Evolutionary conservation across 2,113 vertebrate species (phyloP).

Genomic region (Protomyctophum bolini): DNA sequence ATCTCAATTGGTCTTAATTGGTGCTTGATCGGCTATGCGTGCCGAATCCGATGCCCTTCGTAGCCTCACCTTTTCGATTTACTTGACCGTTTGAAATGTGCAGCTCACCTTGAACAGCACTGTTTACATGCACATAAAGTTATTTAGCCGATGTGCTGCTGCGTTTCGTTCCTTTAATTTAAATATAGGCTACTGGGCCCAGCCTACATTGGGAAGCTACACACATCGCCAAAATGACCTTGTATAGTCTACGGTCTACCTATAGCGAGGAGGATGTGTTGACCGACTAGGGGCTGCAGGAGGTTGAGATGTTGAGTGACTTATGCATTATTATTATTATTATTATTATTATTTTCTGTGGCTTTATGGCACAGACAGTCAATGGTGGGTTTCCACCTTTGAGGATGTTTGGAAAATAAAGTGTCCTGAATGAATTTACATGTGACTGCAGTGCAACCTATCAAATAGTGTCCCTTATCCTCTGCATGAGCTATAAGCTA

Average conservation of each 20-base stretch:
- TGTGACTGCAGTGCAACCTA: no score
- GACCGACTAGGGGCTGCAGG: slow-evolving; percentile 37
- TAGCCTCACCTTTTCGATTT: not conserved
- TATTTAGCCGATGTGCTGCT: not conserved
- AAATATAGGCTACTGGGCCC: not conserved
- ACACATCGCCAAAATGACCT: slow-evolving; percentile 67
- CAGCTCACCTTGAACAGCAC: not conserved
- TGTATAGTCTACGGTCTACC: slow-evolving; percentile 49
- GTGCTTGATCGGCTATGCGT: not conserved
- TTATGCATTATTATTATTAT: not conserved
- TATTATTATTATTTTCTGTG: no score
- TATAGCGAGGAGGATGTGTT: slow-evolving; percentile 32
- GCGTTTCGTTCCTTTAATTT: not conserved
- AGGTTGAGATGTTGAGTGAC: slow-evolving; percentile 20
- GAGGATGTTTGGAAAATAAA: no score
- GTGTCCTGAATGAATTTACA: no score
- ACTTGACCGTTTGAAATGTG: not conserved
- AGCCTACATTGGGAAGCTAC: not conserved
- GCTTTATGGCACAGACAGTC: no score
- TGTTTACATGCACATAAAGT: not conserved
- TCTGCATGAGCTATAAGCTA: no score
- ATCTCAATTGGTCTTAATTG: not conserved
- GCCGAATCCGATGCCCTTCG: slow-evolving; percentile 37
- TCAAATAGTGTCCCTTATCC: no score
- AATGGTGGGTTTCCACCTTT: no score